Percentiles rank a stretch among this genome's conserved stretches.
Evolutionary conservation across 2,888 invertebrate genomes (phyloP).

Genomic region (Scaptodrosophila latifasciaeformis): DNA sequence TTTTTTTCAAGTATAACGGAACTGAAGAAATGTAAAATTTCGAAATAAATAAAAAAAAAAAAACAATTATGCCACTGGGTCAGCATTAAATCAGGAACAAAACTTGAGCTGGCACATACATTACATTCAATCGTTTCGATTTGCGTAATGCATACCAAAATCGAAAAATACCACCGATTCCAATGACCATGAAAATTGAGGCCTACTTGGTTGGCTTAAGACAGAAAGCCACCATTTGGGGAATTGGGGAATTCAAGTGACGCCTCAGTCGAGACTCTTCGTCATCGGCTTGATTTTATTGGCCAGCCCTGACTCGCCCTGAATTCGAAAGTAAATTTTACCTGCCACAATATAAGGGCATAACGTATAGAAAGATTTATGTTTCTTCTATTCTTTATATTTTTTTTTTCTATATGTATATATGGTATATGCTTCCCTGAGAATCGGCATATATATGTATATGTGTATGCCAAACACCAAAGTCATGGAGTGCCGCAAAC

Average conservation of each 20-base stretch:
- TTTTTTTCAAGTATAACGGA: constrained; percentile 23
- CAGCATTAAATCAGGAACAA: constrained; percentile 55
- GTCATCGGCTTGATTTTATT: neutral
- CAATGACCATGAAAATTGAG: no score
- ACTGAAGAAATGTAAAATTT: constrained; percentile 27
- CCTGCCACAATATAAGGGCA: neutral
- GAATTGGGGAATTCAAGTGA: no score
- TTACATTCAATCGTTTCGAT: constrained; percentile 38
- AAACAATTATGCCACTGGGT: constrained; percentile 44
- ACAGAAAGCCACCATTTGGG: no score
- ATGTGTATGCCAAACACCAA: neutral
- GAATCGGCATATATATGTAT: constrained; percentile 1
- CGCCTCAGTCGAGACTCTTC: neutral
- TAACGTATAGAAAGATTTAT: no score
- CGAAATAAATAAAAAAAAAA: no score
- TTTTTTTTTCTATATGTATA: neutral
- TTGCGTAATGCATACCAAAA: constrained; percentile 56
- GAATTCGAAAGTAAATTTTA: constrained; percentile 13
- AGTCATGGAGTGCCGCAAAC: constrained; percentile 26
- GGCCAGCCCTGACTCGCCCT: neutral
- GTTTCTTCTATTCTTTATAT: neutral
- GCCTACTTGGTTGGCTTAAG: no score
- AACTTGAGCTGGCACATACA: constrained; percentile 14
- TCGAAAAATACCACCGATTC: constrained; percentile 9
- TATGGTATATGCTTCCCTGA: neutral